phyloP scores from a whole-genome alignment of 2,113 vertebrate genomes.

The Ctenomys sociabilis region DNA sequence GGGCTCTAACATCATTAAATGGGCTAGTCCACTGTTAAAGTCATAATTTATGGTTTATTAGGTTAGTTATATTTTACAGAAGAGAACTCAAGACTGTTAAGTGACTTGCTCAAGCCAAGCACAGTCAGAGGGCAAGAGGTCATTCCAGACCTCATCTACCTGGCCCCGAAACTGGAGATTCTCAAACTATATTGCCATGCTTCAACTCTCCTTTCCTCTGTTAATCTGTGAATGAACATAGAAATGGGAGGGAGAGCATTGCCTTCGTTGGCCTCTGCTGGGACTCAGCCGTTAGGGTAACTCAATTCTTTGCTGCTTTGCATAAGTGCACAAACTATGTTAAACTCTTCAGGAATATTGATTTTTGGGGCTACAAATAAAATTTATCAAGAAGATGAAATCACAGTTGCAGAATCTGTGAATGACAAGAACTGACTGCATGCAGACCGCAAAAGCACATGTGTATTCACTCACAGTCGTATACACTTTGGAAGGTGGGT shows the following conservation, averaged over 20 bases:
- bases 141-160: not conserved
- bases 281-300: not conserved
- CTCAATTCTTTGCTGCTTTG: not conserved
- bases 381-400: not conserved
- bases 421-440: not conserved
- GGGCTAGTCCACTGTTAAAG: too few relatives aligned
- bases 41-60: too few relatives aligned
- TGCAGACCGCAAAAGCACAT: not conserved
- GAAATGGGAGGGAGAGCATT: not conserved
- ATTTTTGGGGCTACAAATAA: not conserved
- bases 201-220: not conserved
- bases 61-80: not conserved
- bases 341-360: not conserved
- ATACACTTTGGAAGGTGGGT: not conserved
- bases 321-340: too few relatives aligned
- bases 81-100: not conserved
- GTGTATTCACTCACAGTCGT: not conserved
- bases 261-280: not conserved
- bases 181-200: accelerated
- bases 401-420: not conserved
- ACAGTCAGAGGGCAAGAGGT: not conserved
- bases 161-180: not conserved
- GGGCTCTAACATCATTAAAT: too few relatives aligned
- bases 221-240: not conserved
- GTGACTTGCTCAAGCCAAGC: not conserved